Evolutionary conservation across 2,888 invertebrate species (phyloP), one percentile per base, ranked within the genome.

Genomic region (Trilocha varians): DNA sequence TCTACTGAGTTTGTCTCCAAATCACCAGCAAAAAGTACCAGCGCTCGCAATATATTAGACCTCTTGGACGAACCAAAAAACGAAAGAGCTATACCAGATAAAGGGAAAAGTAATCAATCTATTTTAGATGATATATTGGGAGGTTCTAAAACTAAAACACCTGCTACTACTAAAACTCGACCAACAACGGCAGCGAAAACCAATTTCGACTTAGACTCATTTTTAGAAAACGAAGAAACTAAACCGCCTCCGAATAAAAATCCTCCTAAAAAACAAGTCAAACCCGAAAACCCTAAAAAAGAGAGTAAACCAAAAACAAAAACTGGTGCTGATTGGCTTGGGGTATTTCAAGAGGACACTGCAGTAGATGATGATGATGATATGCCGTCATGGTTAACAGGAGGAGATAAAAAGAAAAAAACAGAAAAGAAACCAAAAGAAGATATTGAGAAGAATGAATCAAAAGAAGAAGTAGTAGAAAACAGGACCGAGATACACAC

Each of bases 51-150:
- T 37, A 74, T 75, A 48, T 55, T 78, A 16, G 70, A 78, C 51
- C 64, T 78, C 48, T 55, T 79, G 8, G 63, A 64, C 39, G 77
- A 77, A 38, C 51, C 70, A 11, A 73, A 70, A 47, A 75, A 68
- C 51, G 69, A 67, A n/a, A 44, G 52, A 6, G 76, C 77, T 53
- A 42, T 66, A 11, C 43, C 67, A 45, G 74, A 78, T 40, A 80
- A 70, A 51, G 74, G 75, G 1, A 84, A 76, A 52, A 82, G 77
- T 51, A 77, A 83, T 1, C 82, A 82, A 48, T 82, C 78, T n/a
- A 66, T 82, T 47, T 59, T 88, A 37, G 82, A 87, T 39, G 89
- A 89, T 62, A 87, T 88, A 47, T 68, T 89, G 43, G 89, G 89
- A 15, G 73, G 80, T 5, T 64, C 87, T 32, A 63, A 77, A 3